phyloP scores from a whole-genome alignment of 1,140 invertebrate species.

The Halictus rubicundus region DNA sequence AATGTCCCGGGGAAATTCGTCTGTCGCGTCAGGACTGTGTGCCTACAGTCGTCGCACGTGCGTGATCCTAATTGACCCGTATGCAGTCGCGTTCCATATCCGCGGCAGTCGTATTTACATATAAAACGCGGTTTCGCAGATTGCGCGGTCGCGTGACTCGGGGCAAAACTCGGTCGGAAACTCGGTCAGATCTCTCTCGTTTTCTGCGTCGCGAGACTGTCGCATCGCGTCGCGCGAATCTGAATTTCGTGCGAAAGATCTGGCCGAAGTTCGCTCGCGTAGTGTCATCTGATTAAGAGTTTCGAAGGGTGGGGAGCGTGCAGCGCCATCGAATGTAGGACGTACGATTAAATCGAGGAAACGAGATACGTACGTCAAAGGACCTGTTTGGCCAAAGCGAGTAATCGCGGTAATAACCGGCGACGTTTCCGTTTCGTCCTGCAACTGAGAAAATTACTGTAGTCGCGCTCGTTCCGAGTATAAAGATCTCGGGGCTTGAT shows the following conservation, averaged over 20 bases:
- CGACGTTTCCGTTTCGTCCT: neutral
- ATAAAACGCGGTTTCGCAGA: conserved; percentile 26
- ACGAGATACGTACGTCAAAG: neutral
- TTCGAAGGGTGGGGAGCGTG: neutral
- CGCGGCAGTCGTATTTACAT: neutral
- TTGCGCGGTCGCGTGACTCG: conserved; percentile 39
- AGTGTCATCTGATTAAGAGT: neutral
- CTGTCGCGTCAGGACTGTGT: conserved; percentile 29
- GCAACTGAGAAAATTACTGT: no score
- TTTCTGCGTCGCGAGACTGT: neutral
- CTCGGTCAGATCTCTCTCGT: conserved; percentile 42
- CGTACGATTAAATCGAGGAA: neutral
- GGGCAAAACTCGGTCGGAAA: conserved; percentile 27
- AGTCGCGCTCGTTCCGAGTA: no score
- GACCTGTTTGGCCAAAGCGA: neutral
- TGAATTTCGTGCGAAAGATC: conserved; percentile 9
- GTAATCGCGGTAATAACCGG: neutral
- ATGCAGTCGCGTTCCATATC: neutral
- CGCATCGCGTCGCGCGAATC: neutral
- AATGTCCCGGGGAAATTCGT: conserved; percentile 28
- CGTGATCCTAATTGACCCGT: conserved; percentile 36
- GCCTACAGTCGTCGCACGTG: conserved; percentile 7
- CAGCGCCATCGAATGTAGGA: neutral
- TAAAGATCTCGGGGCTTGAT: no score
- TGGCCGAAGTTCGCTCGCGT: neutral